These are phyloP conservation scores for Geopemphigus sp. DNA, from an alignment of 1,140 invertebrate species.

Conservation along the genomic window DNA sequence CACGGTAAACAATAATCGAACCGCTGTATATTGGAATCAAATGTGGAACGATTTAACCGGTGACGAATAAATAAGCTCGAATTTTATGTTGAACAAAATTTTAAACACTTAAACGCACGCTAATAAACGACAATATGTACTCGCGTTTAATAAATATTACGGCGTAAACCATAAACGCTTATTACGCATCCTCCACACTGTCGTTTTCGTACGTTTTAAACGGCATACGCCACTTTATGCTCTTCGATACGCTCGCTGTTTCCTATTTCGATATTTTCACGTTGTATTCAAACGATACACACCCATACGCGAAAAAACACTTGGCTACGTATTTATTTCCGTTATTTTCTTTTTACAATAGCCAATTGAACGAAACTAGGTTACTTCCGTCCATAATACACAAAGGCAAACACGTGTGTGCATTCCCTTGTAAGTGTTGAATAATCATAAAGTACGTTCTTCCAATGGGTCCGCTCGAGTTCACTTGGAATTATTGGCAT, in stretches of 20 bases:
- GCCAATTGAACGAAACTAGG: not conserved
- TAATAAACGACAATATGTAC: too few relatives aligned
- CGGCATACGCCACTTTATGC: not conserved
- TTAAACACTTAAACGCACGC: too few relatives aligned
- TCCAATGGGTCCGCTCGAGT: not conserved
- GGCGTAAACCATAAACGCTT: too few relatives aligned
- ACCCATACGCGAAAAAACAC: not conserved
- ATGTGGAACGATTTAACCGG: too few relatives aligned
- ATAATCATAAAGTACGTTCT: constrained; percentile 4
- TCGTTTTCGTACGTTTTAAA: not conserved
- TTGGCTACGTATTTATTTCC: too few relatives aligned
- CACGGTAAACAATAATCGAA: too few relatives aligned
- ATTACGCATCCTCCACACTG: too few relatives aligned
- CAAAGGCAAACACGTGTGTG: not conserved
- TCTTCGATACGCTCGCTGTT: not conserved
- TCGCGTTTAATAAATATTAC: too few relatives aligned
- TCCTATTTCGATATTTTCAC: not conserved
- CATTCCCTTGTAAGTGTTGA: not conserved
- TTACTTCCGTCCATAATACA: not conserved
- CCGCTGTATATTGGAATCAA: too few relatives aligned
- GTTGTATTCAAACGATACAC: constrained; percentile 23
- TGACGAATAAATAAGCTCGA: too few relatives aligned
- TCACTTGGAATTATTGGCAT: not conserved
- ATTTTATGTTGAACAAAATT: too few relatives aligned
- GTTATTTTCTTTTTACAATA: constrained; percentile 5